A percentile compares a stretch with the other conserved stretches of the same genome.
Evolutionary conservation across 2,113 vertebrate species (phyloP).

Genomic region (Emydocephalus ijimae): DNA sequence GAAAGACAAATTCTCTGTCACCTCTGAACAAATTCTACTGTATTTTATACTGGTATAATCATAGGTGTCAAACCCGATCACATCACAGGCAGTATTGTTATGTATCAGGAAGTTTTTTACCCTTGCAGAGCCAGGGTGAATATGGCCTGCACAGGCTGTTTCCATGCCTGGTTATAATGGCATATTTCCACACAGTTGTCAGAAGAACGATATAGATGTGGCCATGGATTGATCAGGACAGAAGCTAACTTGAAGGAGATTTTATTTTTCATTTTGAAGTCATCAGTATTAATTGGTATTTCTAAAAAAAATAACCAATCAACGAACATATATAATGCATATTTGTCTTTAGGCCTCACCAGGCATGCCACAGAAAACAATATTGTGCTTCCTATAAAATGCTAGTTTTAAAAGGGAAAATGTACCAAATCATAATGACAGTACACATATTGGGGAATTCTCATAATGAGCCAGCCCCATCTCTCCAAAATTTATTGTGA

Average conservation of each 20-base stretch:
- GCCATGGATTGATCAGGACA: not conserved
- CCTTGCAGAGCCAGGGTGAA: no score
- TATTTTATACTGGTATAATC: not conserved
- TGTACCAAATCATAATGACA: not conserved
- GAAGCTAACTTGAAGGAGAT: not conserved
- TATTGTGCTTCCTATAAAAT: not conserved
- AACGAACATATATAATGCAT: not conserved
- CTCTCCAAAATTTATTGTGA: not conserved
- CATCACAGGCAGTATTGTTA: no score
- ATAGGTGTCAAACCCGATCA: no score
- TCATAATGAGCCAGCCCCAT: not conserved
- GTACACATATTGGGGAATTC: not conserved
- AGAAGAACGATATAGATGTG: not conserved
- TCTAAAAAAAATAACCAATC: not conserved
- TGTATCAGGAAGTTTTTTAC: no score
- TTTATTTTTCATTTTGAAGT: not conserved
- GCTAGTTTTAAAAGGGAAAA: not conserved
- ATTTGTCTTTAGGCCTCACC: not conserved
- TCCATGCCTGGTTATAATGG: not conserved
- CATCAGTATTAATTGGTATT: not conserved
- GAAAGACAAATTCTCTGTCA: not conserved
- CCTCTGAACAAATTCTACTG: not conserved
- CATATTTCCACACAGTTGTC: not conserved
- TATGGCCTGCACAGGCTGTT: no score
- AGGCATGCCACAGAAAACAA: not conserved